Evolutionary conservation across 1,140 invertebrate genomes (phyloP), one percentile per base, ranked within the genome.

Genomic region (Scaptomyza montana): DNA sequence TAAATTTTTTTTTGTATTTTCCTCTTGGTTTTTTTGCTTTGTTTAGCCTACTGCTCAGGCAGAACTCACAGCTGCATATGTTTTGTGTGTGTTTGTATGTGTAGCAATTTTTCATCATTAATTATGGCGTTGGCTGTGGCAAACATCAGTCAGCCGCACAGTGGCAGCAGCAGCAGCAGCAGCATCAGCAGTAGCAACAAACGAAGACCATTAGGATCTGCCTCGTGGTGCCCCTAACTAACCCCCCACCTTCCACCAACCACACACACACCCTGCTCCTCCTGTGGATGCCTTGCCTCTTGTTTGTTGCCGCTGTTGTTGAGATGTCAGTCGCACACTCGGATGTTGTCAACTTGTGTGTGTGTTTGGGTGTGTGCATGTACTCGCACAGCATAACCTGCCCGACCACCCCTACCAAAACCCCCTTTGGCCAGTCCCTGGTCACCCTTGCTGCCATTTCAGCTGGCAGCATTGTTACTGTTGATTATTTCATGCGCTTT

Each of bases 101-200:
- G 84, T 78, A 87, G 82, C 82, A 86, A 86, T 86, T 86, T 86
- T 86, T 86, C 82, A 86, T 86, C 82, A 86, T 86, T 86, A 86
- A 86, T 86, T 86, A 86, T 86, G 82, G 82, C 82, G 82, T 78
- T 78, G 78, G 80, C 82, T 87, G 81, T 81, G 74, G 74, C 80
- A 86, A 87, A 86, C 81, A 86, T 86, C 81, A 86, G 78, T 86
- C 81, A 86, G 78, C 66, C 80, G 80, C 81, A 63, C 71, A 69
- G 63, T 30, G 55, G 43, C 53, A 62, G 46, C 41, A 64, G 25
- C 39, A 36, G 21, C 33, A 36, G 6, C 33, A n/a, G n/a, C n/a
- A 36, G 7, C 7, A n/a, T 9, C 12, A 30, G 39, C 49, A 53
- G 50, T 60, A 69, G 60, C 50, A 72, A 55, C 63, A 72, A 72